phyloP scores from a whole-genome alignment of 2,113 vertebrate genomes.

The Mus pahari region DNA sequence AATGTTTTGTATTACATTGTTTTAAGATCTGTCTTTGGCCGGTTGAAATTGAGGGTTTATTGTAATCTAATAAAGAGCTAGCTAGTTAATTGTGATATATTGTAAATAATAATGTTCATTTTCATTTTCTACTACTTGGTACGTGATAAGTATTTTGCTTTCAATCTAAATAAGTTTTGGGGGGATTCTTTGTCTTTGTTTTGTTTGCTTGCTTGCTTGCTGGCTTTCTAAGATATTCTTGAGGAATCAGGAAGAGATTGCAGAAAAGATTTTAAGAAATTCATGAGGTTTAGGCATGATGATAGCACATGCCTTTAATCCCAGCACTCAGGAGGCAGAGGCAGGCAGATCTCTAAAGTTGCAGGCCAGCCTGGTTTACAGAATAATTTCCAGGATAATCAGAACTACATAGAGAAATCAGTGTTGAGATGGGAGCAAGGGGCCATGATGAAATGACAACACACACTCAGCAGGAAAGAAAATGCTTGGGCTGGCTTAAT shows the following conservation, averaged over 20 bases:
- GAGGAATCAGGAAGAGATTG: neutral
- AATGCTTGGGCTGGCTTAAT: conserved; percentile 12
- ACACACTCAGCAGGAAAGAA: conserved; percentile 28
- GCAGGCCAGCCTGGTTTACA: neutral
- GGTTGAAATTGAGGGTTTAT: conserved; percentile 13
- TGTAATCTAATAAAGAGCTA: neutral
- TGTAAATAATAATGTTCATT: neutral
- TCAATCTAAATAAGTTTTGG: neutral
- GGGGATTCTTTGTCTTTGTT: too few species aligned
- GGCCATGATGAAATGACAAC: too few species aligned
- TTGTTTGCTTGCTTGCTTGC: conserved; percentile 15
- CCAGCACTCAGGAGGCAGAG: neutral
- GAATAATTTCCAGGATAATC: neutral
- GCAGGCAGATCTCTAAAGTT: neutral
- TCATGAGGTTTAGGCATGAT: neutral
- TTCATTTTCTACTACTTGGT: conserved; percentile 12
- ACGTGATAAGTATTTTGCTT: conserved; percentile 33
- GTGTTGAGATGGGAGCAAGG: neutral
- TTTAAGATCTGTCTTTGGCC: conserved; percentile 45
- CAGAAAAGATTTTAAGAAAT: neutral
- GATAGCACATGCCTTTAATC: neutral
- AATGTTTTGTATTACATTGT: conserved; percentile 25
- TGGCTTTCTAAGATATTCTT: neutral
- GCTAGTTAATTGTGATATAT: neutral
- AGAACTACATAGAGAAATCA: neutral